These are phyloP conservation scores for Hydrolagus colliei DNA, from an alignment of 2,797 vertebrate species.

Conservation along the genomic window DNA sequence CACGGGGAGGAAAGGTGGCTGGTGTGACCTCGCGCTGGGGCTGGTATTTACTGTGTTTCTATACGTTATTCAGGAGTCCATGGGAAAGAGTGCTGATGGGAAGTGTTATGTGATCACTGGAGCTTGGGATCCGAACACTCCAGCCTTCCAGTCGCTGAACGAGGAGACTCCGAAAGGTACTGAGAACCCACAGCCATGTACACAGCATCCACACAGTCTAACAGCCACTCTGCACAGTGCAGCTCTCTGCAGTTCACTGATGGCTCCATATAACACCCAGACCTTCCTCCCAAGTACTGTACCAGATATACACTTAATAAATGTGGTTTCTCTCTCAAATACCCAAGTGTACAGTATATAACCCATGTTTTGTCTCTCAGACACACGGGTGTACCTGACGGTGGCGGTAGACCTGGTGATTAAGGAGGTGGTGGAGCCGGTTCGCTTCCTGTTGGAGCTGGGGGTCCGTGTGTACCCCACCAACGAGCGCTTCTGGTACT, in stretches of 20 bases:
- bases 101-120: conserved; percentile 90
- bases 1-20: too few relatives aligned
- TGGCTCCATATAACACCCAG: too few relatives aligned
- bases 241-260: background rate
- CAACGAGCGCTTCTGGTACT: conserved; percentile 97
- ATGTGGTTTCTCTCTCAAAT: background rate
- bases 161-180: conserved; percentile 97
- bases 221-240: background rate
- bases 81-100: conserved; percentile 87
- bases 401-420: conserved; percentile 94
- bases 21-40: too few relatives aligned
- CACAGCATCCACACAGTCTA: too few relatives aligned
- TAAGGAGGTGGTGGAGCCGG: conserved; percentile 87
- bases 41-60: conserved; percentile 14
- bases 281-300: too few relatives aligned
- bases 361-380: conserved; percentile 48
- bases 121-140: conserved; percentile 83
- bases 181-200: background rate
- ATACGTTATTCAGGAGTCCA: conserved; percentile 70
- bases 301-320: too few relatives aligned
- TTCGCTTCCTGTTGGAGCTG: conserved; percentile 85
- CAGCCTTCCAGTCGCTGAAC: conserved; percentile 79
- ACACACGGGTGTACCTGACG: conserved; percentile 87
- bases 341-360: background rate
- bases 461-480: conserved; percentile 83